A percentile compares a stretch with the other conserved stretches of the same genome.
These are phyloP conservation scores for Cheilosia variabilis DNA, from an alignment of 2,888 invertebrate genomes.

Conservation along the genomic window DNA sequence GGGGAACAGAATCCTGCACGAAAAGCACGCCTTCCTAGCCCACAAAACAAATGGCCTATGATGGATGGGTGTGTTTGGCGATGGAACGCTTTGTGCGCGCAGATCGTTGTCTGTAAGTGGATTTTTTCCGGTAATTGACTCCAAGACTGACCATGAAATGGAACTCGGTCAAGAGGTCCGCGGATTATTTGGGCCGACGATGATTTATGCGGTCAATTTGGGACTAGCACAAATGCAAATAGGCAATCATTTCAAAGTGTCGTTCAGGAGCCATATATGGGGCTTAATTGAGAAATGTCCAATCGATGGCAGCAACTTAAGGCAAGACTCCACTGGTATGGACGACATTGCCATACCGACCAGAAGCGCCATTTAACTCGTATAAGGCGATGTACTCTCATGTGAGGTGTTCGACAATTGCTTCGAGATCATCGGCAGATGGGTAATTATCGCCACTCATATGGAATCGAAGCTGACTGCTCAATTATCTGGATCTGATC, in stretches of 20 bases:
- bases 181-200: conserved; percentile 2
- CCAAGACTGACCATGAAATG: conserved; percentile 68
- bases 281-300: too few relatives aligned
- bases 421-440: conserved; percentile 31
- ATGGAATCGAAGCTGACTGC: conserved; percentile 46
- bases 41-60: conserved; percentile 70
- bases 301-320: not conserved
- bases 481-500: conserved; percentile 49
- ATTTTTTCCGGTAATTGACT: conserved; percentile 61
- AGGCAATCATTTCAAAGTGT: too few relatives aligned
- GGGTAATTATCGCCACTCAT: conserved; percentile 21
- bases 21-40: conserved; percentile 50
- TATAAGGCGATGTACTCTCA: conserved; percentile 12
- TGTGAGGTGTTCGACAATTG: conserved; percentile 38
- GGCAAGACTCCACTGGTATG: not conserved
- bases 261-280: not conserved
- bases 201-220: not conserved
- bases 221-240: too few relatives aligned
- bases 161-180: conserved; percentile 67
- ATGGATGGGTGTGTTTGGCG: conserved; percentile 28
- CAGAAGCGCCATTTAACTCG: conserved; percentile 30
- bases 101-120: conserved; percentile 52
- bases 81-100: conserved; percentile 16
- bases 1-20: conserved; percentile 34
- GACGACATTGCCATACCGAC: not conserved